These are phyloP conservation scores for Campaea margaritaria DNA, from an alignment of 2,888 invertebrate species.

Conservation along the genomic window DNA sequence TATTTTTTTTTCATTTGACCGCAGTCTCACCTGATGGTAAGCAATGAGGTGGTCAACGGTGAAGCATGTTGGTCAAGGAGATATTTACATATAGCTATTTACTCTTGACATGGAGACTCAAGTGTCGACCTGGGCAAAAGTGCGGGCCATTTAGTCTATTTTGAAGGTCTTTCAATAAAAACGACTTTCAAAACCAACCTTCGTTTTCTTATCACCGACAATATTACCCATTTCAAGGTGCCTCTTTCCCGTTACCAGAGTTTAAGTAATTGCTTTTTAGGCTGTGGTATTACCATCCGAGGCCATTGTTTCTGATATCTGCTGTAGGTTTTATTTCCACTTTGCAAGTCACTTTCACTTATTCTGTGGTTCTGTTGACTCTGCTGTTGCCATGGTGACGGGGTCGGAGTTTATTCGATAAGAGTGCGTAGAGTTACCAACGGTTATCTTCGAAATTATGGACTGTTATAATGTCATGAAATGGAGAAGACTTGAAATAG, in stretches of 20 bases:
- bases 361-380: constrained; percentile 48
- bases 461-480: background rate
- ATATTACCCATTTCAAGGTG: background rate
- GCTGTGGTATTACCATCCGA: background rate
- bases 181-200: background rate
- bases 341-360: constrained; percentile 2
- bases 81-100: no score
- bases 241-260: no score
- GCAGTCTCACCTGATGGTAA: no score
- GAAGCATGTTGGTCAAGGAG: no score
- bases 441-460: constrained; percentile 19
- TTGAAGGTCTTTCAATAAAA: no score
- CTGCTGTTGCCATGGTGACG: constrained; percentile 48
- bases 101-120: no score
- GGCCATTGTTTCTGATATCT: constrained; percentile 24
- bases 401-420: constrained; percentile 25
- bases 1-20: no score
- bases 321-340: constrained; percentile 23
- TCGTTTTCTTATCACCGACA: constrained; percentile 3
- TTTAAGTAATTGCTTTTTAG: no score
- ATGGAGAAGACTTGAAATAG: no score
- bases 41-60: no score
- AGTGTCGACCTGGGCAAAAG: no score
- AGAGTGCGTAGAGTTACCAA: constrained; percentile 31
- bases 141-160: no score